Evolutionary conservation across 2,113 vertebrate species (phyloP), one percentile per base, ranked within the genome.

Genomic region (Scomber colias): DNA sequence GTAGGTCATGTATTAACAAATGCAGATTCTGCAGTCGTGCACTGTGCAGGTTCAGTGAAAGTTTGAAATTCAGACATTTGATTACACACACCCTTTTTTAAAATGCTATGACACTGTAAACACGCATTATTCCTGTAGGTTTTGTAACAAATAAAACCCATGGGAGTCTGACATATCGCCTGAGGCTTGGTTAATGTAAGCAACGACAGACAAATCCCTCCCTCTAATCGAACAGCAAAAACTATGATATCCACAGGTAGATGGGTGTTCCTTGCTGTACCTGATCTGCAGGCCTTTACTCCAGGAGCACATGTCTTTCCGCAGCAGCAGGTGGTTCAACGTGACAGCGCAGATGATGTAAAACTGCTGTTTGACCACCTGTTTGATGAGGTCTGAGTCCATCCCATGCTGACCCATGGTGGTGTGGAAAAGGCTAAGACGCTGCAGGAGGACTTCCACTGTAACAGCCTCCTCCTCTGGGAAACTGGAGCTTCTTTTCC

Each of bases 291-390:
- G 97, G 78, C 98, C 98, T 92, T 99, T 99, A 88, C 97, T 98
- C 98, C 98, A 99, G 0, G 97, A 99, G 91, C 98, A 99, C 97
- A 99, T 98, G 92, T 99, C 98, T 91, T 99, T 99, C 70, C 97
- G 94, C 82, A 99, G 95, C 19, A 99, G 97, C 11, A 99, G 96
- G 88, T 98, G 96, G 67, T 99, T 99, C 15, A 99, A 95, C 0
- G 97, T 98, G 35, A 97, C 71, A 0, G 97, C 96, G 24, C 96
- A 97, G 49, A 99, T 95, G 74, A 97, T 95, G 90, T 99, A 98
- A 94, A 97, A 99, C 94, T 95, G 96, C 94, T 99, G 98, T 85
- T 94, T 97, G 79, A 97, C 95, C 71, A 97, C 95, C 88, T 97
- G 97, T 50, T 97, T 97, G 87, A 98, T 95, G 8, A 99, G 89